Evolutionary conservation across 2,797 vertebrate species (phyloP).

Genomic region (Ibycter americanus): DNA sequence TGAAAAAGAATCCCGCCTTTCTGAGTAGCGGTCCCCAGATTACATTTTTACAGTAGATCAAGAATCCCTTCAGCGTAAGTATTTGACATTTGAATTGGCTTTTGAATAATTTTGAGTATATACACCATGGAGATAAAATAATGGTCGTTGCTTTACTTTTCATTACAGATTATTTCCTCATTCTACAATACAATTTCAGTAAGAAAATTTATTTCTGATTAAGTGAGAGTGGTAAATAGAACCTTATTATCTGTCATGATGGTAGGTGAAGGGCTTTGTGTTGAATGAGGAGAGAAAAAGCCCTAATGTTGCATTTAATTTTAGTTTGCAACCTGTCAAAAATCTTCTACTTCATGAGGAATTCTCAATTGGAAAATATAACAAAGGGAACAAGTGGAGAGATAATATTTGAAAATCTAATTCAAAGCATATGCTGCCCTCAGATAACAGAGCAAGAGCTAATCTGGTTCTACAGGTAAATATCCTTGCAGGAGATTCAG

Average conservation of each 20-base stretch:
- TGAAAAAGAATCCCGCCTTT: background rate
- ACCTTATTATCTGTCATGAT: background rate
- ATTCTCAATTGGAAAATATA: background rate
- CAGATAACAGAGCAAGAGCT: slow-evolving; percentile 19
- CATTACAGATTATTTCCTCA: background rate
- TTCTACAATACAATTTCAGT: background rate
- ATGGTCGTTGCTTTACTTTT: background rate
- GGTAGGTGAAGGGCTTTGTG: background rate
- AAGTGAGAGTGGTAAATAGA: background rate
- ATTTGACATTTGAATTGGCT: background rate
- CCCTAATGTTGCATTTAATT: background rate
- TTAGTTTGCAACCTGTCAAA: background rate
- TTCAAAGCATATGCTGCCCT: slow-evolving; percentile 23
- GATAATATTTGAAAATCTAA: slow-evolving; percentile 27
- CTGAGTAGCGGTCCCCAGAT: background rate
- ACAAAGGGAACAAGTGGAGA: background rate
- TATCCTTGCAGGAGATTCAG: background rate
- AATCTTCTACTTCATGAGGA: background rate
- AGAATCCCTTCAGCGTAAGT: background rate
- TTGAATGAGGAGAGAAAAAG: background rate
- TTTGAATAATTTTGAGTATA: background rate
- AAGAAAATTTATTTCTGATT: background rate
- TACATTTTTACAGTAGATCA: background rate
- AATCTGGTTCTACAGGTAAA: slow-evolving; percentile 42
- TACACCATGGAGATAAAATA: background rate